Conservation (phyloP, 2,888 invertebrate genomes). For the Carterocephalus palaemon region DNA sequence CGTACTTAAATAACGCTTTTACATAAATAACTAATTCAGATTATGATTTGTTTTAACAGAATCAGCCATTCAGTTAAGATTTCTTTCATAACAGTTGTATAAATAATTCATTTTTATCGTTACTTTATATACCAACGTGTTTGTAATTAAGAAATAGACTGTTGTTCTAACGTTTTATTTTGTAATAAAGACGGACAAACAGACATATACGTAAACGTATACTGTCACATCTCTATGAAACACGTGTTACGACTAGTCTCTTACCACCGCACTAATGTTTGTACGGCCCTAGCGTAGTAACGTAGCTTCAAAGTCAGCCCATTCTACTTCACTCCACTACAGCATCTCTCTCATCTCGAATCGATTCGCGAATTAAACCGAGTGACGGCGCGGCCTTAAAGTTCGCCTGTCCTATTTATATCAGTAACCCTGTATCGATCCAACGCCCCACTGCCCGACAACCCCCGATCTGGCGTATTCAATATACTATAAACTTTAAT, state of each 20-base stretch:
- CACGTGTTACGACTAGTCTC: slow-evolving; percentile 10
- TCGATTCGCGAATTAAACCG: slow-evolving; percentile 64
- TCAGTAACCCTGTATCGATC: slow-evolving; percentile 71
- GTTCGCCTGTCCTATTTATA: slow-evolving; percentile 72
- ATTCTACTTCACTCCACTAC: slow-evolving; percentile 23
- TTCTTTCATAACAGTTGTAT: no score
- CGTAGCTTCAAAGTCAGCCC: slow-evolving; percentile 19
- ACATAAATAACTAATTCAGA: no score
- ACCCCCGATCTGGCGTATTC: slow-evolving; percentile 48
- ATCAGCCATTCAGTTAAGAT: no score
- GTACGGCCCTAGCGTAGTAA: slow-evolving; percentile 17
- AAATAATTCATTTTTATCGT: no score
- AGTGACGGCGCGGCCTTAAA: slow-evolving; percentile 49
- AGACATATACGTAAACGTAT: no score
- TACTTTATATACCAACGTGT: no score
- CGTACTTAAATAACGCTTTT: no score
- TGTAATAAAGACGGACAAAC: no score
- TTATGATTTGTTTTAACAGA: no score
- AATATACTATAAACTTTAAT: slow-evolving; percentile 49
- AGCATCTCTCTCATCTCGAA: slow-evolving; percentile 46
- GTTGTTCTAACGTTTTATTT: no score
- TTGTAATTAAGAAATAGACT: no score
- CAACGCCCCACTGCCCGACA: slow-evolving; percentile 71
- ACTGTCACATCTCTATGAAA: neutral
- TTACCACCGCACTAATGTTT: slow-evolving; percentile 24